Conservation (phyloP, 2,888 invertebrate genomes). For the Calliphora vomitoria region DNA sequence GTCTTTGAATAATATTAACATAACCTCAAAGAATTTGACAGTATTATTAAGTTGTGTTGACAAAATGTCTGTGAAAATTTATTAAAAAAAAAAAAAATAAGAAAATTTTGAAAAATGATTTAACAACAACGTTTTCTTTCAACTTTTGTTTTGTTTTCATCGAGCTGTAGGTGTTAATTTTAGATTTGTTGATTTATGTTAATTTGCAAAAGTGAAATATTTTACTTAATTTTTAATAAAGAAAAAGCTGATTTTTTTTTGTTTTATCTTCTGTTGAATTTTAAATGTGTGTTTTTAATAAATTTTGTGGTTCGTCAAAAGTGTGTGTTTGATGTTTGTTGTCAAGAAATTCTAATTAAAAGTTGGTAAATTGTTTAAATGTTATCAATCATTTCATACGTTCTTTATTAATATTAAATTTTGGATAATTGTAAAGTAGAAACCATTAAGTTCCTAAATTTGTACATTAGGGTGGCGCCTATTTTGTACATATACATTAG, state of each 20-base stretch:
- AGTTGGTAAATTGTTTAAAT: constrained; percentile 23
- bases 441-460: neutral
- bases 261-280: neutral
- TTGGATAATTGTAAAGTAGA: neutral
- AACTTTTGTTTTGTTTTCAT: neutral
- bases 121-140: neutral
- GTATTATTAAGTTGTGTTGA: constrained; percentile 47
- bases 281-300: neutral
- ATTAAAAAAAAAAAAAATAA: neutral
- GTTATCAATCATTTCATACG: constrained; percentile 16
- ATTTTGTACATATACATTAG: too few relatives aligned
- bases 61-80: constrained; percentile 43
- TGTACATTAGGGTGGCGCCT: too few relatives aligned
- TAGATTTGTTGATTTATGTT: constrained; percentile 57
- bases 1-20: constrained; percentile 32
- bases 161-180: constrained; percentile 34
- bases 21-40: constrained; percentile 53
- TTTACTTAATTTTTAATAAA: neutral
- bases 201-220: constrained; percentile 8
- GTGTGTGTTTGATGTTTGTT: neutral
- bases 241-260: neutral
- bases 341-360: constrained; percentile 20
- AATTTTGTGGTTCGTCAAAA: neutral
- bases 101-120: constrained; percentile 4
- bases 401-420: constrained; percentile 6